These are phyloP conservation scores for Cataglyphis altisquamis DNA, from an alignment of 2,888 invertebrate genomes.

Conservation along the genomic window DNA sequence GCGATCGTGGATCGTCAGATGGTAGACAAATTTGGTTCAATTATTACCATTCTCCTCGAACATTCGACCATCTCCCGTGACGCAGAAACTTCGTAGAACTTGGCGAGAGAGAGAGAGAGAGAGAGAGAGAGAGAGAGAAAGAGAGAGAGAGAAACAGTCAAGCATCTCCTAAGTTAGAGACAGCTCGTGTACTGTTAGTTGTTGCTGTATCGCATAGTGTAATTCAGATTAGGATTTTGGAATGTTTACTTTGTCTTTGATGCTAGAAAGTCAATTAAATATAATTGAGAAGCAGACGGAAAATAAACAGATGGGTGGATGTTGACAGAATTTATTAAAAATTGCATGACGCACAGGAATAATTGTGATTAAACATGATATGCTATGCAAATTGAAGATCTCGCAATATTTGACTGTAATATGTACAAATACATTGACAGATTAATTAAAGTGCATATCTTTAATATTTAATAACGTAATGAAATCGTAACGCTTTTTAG, in stretches of 20 bases:
- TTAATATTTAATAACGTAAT: slow-evolving; percentile 9
- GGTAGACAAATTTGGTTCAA: slow-evolving; percentile 19
- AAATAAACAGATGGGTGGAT: slow-evolving; percentile 10
- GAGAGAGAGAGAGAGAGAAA: neutral
- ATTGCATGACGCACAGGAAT: slow-evolving; percentile 23
- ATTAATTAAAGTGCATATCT: slow-evolving; percentile 27
- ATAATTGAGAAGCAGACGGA: neutral
- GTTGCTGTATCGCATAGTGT: neutral
- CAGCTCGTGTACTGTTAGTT: neutral
- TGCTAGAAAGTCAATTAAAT: neutral
- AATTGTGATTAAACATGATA: neutral
- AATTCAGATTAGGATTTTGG: slow-evolving; percentile 14
- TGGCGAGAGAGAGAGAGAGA: neutral
- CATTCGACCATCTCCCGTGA: slow-evolving; percentile 1
- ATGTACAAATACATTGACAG: neutral
- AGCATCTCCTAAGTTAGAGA: slow-evolving; percentile 22
- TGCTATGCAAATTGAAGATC: neutral
- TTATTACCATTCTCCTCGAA: slow-evolving; percentile 5
- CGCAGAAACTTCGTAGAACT: slow-evolving; percentile 38
- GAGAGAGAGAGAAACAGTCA: neutral
- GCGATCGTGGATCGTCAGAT: slow-evolving; percentile 22
- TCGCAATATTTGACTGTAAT: neutral
- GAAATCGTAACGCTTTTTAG: neutral
- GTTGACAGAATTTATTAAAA: neutral
- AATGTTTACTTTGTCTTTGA: neutral